Evolutionary conservation across 2,888 invertebrate species (phyloP).

Genomic region (Galeruca laticollis): DNA sequence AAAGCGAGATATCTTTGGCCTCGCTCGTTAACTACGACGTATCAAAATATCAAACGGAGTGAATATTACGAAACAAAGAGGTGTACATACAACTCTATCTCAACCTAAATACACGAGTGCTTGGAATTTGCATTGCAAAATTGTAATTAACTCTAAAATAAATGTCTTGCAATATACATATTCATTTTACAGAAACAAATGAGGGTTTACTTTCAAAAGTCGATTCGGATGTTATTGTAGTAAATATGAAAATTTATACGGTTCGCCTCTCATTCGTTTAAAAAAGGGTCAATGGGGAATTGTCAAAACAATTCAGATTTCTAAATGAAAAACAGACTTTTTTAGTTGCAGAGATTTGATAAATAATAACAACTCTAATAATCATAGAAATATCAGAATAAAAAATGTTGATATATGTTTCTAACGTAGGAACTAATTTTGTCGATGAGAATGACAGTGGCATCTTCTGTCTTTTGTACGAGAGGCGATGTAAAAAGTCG

Average conservation of each 20-base stretch:
- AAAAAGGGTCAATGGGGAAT: slow-evolving; percentile 11
- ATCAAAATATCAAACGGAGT: slow-evolving; percentile 12
- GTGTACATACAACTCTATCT: slow-evolving; percentile 49
- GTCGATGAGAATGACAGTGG: no score
- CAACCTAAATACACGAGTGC: slow-evolving; percentile 63
- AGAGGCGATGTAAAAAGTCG: no score
- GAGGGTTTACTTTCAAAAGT: slow-evolving; percentile 54
- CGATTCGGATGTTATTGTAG: slow-evolving; percentile 49
- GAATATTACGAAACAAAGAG: slow-evolving; percentile 11
- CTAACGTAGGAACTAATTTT: no score
- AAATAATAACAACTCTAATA: no score
- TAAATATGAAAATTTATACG: slow-evolving; percentile 30
- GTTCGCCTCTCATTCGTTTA: neutral
- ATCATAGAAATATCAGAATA: no score
- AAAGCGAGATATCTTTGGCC: slow-evolving; percentile 4
- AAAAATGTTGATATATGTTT: no score
- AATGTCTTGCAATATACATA: slow-evolving; percentile 61
- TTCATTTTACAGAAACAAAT: slow-evolving; percentile 58
- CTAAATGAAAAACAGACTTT: neutral
- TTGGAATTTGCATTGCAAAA: slow-evolving; percentile 64
- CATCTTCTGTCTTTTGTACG: no score
- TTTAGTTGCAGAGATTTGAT: neutral
- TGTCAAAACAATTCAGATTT: slow-evolving; percentile 8
- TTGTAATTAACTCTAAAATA: slow-evolving; percentile 64
- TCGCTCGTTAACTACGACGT: slow-evolving; percentile 10